Conservation (phyloP, 2,888 invertebrate genomes). For the Thecocarcelia acutangulata region DNA sequence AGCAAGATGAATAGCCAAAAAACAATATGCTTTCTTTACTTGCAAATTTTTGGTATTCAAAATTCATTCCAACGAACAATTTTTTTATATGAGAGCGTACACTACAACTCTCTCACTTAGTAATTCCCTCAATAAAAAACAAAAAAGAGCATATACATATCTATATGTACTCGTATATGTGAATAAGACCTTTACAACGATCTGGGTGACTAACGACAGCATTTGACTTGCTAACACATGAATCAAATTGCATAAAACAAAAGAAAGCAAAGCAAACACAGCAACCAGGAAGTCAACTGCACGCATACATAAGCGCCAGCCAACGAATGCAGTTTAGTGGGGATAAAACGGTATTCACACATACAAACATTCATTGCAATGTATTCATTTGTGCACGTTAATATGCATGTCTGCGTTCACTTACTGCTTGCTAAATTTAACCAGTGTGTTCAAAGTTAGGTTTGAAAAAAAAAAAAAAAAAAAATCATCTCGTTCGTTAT, state of each 20-base stretch:
- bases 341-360: background rate
- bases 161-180: background rate
- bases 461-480: slow-evolving; percentile 5
- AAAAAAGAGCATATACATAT: background rate
- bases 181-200: slow-evolving; percentile 16
- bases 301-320: slow-evolving; percentile 2
- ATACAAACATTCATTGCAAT: background rate
- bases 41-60: too few relatives aligned
- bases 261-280: background rate
- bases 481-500: background rate
- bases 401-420: slow-evolving; percentile 15
- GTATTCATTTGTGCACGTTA: background rate
- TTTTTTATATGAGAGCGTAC: too few relatives aligned
- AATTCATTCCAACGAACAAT: too few relatives aligned
- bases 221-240: slow-evolving; percentile 43
- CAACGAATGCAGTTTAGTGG: too few relatives aligned
- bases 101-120: too few relatives aligned
- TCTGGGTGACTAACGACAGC: slow-evolving; percentile 48
- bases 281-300: background rate
- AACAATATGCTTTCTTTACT: too few relatives aligned
- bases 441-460: slow-evolving; percentile 4
- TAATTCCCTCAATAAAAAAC: background rate
- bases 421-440: slow-evolving; percentile 8
- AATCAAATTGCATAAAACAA: slow-evolving; percentile 11
- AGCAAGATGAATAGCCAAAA: too few relatives aligned